Evolutionary conservation across 2,113 vertebrate genomes (phyloP), one percentile per base, ranked within the genome.

Genomic region (Oceanites oceanicus): DNA sequence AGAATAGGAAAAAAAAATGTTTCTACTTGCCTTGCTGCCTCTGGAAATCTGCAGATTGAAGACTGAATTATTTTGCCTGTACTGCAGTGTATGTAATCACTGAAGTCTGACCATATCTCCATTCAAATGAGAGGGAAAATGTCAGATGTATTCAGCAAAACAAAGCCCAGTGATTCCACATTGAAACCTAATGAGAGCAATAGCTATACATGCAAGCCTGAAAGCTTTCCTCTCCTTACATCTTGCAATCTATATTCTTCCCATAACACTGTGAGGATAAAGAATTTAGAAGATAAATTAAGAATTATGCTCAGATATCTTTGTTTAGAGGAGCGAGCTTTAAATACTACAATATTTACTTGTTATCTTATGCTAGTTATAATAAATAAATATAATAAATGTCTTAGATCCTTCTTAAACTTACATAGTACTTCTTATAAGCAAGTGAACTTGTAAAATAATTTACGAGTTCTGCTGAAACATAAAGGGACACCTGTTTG

Each of bases 11-110:
- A 92, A 53, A 66, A 92, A 95, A 94, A 74, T 72, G 20, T 87
- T 97, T 96, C 94, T 95, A 84, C 70, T 92, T 62, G 73, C 74
- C 71, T 83, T 68, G 50, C 40, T 95, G 80, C 94, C 90, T 96
- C 63, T 2, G 2, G 71, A 81, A 86, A 88, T 86, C 87, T 74
- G 66, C 18, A 92, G 88, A 61, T 78, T 4, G 90, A 90, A 92
- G 49, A 63, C 82, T 45, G 72, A 88, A 92, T 90, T 93, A 75
- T 93, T 95, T 83, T 92, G 55, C 59, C 72, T 93, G 87, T 85
- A 15, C 83, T 96, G 30, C 30, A 71, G 23, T 58, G 36, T 63
- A 18, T 16, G 9, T 22, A 88, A 74, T 76, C 90, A 95, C 45
- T 92, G 88, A 49, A 92, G 95, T 93, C 25, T 44, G 87, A 86